Percentiles rank a stretch among this genome's conserved stretches.
phyloP scores from a whole-genome alignment of 2,797 vertebrate genomes.

The Nasua narica region DNA sequence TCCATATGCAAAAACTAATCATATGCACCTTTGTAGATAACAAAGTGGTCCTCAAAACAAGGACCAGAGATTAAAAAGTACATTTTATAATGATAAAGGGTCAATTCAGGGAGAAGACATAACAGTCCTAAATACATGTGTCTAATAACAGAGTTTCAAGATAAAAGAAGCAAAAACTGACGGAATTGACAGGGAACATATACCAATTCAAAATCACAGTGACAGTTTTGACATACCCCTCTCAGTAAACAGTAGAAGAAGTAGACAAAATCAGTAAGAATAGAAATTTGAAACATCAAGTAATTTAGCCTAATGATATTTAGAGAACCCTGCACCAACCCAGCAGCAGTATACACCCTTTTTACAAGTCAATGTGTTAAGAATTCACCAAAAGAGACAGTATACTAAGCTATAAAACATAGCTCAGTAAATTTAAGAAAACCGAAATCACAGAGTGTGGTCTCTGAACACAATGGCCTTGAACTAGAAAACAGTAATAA shows the following conservation, averaged over 20 bases:
- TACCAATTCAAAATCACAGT: neutral
- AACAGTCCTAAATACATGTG: neutral
- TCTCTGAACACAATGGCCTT: neutral
- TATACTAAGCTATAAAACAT: neutral
- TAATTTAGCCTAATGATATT: neutral
- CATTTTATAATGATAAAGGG: neutral
- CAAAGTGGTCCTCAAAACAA: neutral
- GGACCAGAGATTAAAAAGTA: neutral
- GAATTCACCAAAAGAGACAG: neutral
- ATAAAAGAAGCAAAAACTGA: neutral
- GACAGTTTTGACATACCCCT: neutral
- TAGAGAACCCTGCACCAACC: neutral
- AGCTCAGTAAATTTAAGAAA: neutral
- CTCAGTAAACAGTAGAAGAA: neutral
- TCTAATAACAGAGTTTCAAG: neutral
- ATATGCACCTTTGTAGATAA: neutral
- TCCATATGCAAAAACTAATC: neutral
- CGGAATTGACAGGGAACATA: neutral
- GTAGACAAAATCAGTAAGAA: neutral
- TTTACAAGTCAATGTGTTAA: neutral
- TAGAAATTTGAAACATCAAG: neutral
- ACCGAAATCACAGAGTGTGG: neutral
- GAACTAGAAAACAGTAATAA: neutral
- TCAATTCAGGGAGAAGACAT: neutral
- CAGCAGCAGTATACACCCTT: neutral